Evolutionary conservation across 2,888 invertebrate species (phyloP), one percentile per base, ranked within the genome.

Genomic region (Encarsia formosa): DNA sequence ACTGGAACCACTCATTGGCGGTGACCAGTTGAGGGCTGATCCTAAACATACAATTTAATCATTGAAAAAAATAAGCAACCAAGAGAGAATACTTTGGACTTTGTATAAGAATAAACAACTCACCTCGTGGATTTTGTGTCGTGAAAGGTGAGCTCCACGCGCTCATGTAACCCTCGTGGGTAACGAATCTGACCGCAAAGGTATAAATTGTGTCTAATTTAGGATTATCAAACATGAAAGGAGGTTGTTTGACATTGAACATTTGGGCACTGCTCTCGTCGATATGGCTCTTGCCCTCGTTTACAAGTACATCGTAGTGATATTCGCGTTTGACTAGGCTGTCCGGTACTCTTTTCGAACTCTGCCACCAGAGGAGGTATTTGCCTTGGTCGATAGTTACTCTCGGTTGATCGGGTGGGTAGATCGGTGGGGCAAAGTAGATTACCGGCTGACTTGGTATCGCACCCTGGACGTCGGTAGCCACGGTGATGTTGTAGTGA

Each of bases 331-430:
- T 62, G 4, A 54, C 41, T 4, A 70, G 55, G 26, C 50, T 65
- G 6, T 67, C 64, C 16, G 75, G 69, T 15, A 77, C 63, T 3
- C 73, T 71, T n/a, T n/a, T n/a, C 3, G 74, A 69, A 56, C 81
- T 80, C 54, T 81, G 76, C 88, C 89, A 89, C 65, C 78, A 79
- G 26, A 88, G 76, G 59, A 84, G 74, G 65, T 82, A 81, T 62
- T 81, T 82, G 4, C 84, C 84, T 18, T 76, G 76, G 1, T 81
- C 77, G 15, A 79, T 75, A 62, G 80, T 75, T 19, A 84, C 83
- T 37, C 78, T 77, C 19, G 88, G 74, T 61, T 83, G 83, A 61
- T 78, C 77, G 1, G 88, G 89, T 5, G 84, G 75, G 34, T 80
- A 76, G 47, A 89, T 74, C 6, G 75, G 70, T 1, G 82, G 81